These are phyloP conservation scores for Pseudorasbora parva DNA, from an alignment of 2,113 vertebrate genomes.

Conservation along the genomic window DNA sequence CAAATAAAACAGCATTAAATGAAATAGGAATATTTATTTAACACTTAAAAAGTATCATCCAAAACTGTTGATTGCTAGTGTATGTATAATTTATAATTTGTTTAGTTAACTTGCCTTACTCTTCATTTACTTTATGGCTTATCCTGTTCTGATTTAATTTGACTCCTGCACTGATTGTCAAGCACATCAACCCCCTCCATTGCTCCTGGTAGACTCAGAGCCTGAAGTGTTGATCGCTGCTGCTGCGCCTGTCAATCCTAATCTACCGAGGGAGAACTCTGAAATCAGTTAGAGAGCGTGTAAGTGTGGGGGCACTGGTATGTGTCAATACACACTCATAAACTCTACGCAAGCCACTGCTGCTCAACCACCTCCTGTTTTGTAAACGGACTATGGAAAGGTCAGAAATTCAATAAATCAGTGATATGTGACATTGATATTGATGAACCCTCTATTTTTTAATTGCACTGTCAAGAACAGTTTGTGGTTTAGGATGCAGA, in stretches of 20 bases:
- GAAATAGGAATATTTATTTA: no score
- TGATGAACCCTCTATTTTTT: neutral
- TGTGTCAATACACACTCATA: neutral
- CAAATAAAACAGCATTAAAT: no score
- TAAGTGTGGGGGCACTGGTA: neutral
- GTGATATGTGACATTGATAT: neutral
- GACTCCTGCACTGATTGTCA: constrained; percentile 7
- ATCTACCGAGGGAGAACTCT: neutral
- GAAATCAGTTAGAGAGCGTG: neutral
- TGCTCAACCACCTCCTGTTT: neutral
- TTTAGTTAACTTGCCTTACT: neutral
- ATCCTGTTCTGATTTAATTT: constrained; percentile 24
- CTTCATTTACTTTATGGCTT: neutral
- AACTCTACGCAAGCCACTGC: neutral
- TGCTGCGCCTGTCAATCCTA: constrained; percentile 16
- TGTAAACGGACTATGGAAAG: neutral
- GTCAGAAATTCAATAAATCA: constrained; percentile 3
- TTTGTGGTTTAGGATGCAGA: neutral
- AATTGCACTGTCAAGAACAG: neutral
- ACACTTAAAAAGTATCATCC: no score
- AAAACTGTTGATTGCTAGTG: no score
- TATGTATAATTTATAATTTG: no score
- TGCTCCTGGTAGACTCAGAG: constrained; percentile 1
- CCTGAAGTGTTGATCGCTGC: constrained; percentile 2
- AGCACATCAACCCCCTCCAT: constrained; percentile 11